A percentile compares a stretch with the other conserved stretches of the same genome.
phyloP scores from a whole-genome alignment of 2,797 vertebrate species.

The Xenentodon cancila region DNA sequence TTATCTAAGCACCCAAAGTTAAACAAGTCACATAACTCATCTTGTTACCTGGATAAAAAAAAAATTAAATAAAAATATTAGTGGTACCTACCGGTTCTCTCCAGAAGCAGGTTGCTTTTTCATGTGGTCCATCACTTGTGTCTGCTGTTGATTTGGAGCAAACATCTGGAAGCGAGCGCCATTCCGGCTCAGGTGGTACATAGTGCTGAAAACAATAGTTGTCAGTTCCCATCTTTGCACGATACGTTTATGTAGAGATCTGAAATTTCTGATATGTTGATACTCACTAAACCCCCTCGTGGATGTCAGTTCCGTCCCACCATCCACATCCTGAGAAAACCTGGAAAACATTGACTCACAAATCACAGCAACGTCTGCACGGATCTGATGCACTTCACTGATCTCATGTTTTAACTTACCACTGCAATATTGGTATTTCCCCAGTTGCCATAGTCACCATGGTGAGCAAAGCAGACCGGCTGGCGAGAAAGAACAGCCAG shows the following conservation, averaged over 20 bases:
- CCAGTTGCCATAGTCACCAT: conserved; percentile 81
- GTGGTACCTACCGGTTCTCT: conserved; percentile 73
- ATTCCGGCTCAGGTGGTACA: conserved; percentile 83
- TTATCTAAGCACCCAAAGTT: background rate
- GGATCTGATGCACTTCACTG: background rate
- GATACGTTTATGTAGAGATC: background rate
- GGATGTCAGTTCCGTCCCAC: conserved; percentile 82
- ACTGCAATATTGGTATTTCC: conserved; percentile 80
- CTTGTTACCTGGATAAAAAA: background rate
- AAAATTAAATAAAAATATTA: background rate
- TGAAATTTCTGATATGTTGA: conserved; percentile 16
- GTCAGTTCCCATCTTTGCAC: conserved; percentile 18
- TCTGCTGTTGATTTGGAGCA: conserved; percentile 82
- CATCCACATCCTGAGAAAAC: conserved; percentile 84
- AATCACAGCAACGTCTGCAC: background rate
- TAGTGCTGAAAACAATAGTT: conserved; percentile 71
- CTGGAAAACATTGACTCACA: conserved; percentile 52
- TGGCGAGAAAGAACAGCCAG: conserved; percentile 68
- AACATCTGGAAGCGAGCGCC: conserved; percentile 82
- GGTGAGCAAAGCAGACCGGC: conserved; percentile 76
- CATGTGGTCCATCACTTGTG: conserved; percentile 80
- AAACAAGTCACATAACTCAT: background rate
- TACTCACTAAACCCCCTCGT: conserved; percentile 83
- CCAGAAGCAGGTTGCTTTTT: conserved; percentile 75
- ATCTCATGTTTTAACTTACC: conserved; percentile 65